Evolutionary conservation across 2,797 vertebrate species (phyloP).

Genomic region (Zalophus californianus): DNA sequence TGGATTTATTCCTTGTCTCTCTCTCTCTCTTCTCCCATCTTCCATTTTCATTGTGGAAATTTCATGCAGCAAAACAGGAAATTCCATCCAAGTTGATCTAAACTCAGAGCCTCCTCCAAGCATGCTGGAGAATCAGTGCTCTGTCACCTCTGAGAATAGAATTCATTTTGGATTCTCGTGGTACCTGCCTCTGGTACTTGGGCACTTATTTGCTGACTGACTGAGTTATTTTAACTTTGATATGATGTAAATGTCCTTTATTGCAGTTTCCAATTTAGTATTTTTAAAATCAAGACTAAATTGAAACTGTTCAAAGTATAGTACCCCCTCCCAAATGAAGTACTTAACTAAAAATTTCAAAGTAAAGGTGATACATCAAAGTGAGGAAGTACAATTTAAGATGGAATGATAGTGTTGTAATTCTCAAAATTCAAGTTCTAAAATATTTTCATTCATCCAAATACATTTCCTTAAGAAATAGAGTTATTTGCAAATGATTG

Average conservation of each 20-base stretch:
- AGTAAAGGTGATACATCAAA: conserved; percentile 60
- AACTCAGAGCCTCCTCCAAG: conserved; percentile 81
- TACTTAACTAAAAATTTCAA: conserved; percentile 75
- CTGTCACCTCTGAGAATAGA: conserved; percentile 84
- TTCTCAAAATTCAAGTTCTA: conserved; percentile 80
- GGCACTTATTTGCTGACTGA: conserved; percentile 83
- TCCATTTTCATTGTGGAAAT: conserved; percentile 81
- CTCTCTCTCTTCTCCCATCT: background rate
- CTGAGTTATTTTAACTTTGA: conserved; percentile 83
- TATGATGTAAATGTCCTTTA: conserved; percentile 84
- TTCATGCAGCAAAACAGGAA: conserved; percentile 71
- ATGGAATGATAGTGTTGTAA: conserved; percentile 64
- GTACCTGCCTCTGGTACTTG: conserved; percentile 82
- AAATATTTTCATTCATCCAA: conserved; percentile 80
- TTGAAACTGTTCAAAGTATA: conserved; percentile 81
- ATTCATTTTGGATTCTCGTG: conserved; percentile 85
- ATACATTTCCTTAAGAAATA: conserved; percentile 85
- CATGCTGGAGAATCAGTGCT: conserved; percentile 72
- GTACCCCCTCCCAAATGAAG: background rate
- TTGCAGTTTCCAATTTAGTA: conserved; percentile 83
- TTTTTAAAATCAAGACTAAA: conserved; percentile 85
- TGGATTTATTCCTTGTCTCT: background rate
- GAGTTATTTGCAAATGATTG: conserved; percentile 4
- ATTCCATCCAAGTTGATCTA: conserved; percentile 76
- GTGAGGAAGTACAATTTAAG: conserved; percentile 63